phyloP scores from a whole-genome alignment of 2,113 vertebrate genomes.

The Harpagus bidentatus region DNA sequence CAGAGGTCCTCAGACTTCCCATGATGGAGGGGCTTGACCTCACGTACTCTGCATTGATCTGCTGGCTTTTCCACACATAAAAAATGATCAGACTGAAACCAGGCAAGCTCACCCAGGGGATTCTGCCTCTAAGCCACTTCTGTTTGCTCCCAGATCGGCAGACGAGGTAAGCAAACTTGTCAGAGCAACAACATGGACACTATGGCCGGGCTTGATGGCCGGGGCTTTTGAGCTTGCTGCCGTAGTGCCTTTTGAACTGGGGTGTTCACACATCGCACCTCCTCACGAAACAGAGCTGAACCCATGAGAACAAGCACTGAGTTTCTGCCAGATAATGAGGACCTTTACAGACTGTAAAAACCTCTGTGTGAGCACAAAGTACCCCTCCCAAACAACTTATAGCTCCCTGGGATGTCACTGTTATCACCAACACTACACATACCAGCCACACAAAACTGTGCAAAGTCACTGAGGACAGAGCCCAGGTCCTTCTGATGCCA shows the following conservation, averaged over 20 bases:
- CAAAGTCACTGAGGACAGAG: background rate
- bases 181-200: background rate
- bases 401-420: background rate
- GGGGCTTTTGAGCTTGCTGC: background rate
- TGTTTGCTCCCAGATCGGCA: background rate
- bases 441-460: background rate
- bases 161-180: background rate
- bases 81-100: background rate
- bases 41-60: background rate
- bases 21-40: background rate
- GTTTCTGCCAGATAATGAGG: background rate
- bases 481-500: background rate
- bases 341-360: background rate
- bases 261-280: background rate
- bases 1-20: background rate
- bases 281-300: background rate
- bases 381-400: background rate
- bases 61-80: background rate
- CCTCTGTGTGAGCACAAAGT: background rate
- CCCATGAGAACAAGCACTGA: background rate
- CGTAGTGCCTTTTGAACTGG: background rate
- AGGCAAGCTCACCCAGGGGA: background rate
- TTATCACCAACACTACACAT: background rate
- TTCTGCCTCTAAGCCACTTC: background rate
- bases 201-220: rapidly evolving